Conservation (phyloP, 1,140 invertebrate genomes). For the Orchesella cincta region DNA sequence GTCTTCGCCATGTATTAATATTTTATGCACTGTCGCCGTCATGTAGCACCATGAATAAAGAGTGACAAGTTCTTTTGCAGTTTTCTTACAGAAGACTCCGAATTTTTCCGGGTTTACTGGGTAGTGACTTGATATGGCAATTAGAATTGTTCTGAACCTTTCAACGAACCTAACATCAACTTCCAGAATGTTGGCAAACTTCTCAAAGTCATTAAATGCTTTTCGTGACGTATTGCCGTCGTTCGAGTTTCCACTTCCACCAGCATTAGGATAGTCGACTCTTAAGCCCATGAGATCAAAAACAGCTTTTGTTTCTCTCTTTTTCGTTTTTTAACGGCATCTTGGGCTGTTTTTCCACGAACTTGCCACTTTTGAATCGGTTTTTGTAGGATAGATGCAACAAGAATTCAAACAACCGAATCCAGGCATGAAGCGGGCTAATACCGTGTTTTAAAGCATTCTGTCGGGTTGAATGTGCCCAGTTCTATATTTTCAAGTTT, state of each 20-base stretch:
- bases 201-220: slow-evolving; percentile 2
- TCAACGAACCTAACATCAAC: background rate
- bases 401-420: background rate
- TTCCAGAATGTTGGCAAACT: slow-evolving; percentile 8
- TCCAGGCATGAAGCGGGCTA: slow-evolving; percentile 2
- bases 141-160: slow-evolving; percentile 11
- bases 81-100: background rate
- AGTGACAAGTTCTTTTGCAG: background rate
- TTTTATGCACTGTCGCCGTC: slow-evolving; percentile 54
- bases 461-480: too few species aligned
- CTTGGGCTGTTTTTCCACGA: background rate
- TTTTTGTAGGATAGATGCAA: slow-evolving; percentile 32
- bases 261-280: background rate
- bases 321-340: background rate
- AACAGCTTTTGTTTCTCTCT: background rate
- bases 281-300: background rate
- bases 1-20: slow-evolving; percentile 46
- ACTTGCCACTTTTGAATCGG: slow-evolving; percentile 8
- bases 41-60: slow-evolving; percentile 54
- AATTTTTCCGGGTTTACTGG: slow-evolving; percentile 4
- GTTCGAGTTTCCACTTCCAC: slow-evolving; percentile 10
- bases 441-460: background rate
- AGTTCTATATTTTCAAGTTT: background rate
- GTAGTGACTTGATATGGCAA: background rate
- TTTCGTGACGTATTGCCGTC: slow-evolving; percentile 30